These are phyloP conservation scores for Ursus arctos DNA, from an alignment of 2,113 vertebrate species.

Conservation along the genomic window DNA sequence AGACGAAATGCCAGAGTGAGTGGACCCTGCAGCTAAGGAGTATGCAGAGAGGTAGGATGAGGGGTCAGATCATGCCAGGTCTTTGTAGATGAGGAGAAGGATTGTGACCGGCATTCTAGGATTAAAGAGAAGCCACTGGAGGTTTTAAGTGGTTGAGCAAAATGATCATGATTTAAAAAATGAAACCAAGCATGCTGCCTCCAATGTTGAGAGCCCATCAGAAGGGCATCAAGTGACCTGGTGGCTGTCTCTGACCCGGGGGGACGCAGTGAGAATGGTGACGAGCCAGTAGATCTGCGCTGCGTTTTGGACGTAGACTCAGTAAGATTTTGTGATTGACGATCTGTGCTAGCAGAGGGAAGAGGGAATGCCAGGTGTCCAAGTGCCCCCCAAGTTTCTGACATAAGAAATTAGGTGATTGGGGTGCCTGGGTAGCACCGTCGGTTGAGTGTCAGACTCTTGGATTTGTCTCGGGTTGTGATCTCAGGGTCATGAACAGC, in stretches of 20 bases:
- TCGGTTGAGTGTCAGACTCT: background rate
- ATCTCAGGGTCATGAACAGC: background rate
- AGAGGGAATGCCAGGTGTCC: background rate
- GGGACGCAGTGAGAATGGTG: too few species aligned
- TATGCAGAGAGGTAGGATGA: background rate
- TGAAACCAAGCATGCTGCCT: background rate
- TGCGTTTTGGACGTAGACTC: background rate
- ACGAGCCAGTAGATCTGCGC: too few species aligned
- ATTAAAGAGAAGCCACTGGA: background rate
- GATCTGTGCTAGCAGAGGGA: background rate
- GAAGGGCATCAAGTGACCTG: accelerated
- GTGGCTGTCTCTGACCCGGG: background rate
- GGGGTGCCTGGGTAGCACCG: background rate
- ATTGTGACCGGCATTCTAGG: background rate
- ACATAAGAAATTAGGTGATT: background rate
- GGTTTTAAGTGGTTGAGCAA: background rate
- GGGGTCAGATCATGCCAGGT: background rate
- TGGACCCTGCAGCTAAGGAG: accelerated
- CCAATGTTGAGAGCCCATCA: background rate
- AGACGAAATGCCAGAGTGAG: background rate
- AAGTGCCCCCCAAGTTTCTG: background rate
- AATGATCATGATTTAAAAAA: background rate
- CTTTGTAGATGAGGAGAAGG: background rate
- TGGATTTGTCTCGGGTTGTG: background rate
- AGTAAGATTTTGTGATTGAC: background rate